phyloP scores from a whole-genome alignment of 2,113 vertebrate species.

The Pluvialis apricaria region DNA sequence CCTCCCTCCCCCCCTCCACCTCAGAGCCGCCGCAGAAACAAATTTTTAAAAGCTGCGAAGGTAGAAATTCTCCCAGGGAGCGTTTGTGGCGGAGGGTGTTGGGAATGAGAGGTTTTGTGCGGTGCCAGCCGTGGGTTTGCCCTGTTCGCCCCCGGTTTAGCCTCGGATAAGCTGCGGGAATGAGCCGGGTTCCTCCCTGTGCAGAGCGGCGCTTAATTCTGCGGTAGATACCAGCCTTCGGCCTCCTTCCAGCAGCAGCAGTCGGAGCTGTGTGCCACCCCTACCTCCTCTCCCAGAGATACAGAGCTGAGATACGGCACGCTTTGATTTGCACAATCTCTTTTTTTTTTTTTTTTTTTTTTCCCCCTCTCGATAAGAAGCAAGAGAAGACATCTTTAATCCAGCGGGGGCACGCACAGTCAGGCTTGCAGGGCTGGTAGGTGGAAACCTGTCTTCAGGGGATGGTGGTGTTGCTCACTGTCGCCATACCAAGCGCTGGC shows the following conservation, averaged over 20 bases:
- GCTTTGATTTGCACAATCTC: neutral
- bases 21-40: fast-evolving
- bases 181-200: neutral
- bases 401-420: fast-evolving
- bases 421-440: neutral
- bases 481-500: fast-evolving
- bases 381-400: neutral
- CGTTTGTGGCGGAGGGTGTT: fast-evolving
- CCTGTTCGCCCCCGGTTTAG: fast-evolving
- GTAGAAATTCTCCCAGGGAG: neutral
- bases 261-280: neutral
- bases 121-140: neutral
- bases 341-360: neutral
- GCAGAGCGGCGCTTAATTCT: neutral
- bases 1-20: no score
- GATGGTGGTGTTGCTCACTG: fast-evolving
- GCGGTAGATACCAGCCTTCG: no score
- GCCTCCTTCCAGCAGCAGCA: neutral
- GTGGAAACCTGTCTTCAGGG: neutral
- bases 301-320: fast-evolving
- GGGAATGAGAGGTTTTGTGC: fast-evolving
- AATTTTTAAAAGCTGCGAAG: fast-evolving
- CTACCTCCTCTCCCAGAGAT: no score
- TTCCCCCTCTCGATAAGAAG: neutral
- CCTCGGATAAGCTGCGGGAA: neutral